A percentile compares a stretch with the other conserved stretches of the same genome.
Evolutionary conservation across 1,140 invertebrate genomes (phyloP).

Genomic region (Platorchestia sp.): DNA sequence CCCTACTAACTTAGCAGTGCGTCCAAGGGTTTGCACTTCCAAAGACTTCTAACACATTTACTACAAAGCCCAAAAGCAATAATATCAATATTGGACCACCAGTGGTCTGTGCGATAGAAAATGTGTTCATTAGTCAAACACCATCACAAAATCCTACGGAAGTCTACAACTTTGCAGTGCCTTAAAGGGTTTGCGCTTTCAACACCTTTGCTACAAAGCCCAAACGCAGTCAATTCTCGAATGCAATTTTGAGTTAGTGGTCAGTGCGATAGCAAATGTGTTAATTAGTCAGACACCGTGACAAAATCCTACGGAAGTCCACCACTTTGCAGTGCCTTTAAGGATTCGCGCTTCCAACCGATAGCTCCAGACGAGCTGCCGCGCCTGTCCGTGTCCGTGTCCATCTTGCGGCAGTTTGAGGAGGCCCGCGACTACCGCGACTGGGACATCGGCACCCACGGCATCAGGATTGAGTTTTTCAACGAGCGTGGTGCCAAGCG

Average conservation of each 20-base stretch:
- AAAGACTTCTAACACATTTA: too few relatives aligned
- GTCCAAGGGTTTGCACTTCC: too few relatives aligned
- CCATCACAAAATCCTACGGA: too few relatives aligned
- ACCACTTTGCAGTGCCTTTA: slow-evolving; percentile 84
- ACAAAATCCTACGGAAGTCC: too few relatives aligned
- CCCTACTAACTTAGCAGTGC: too few relatives aligned
- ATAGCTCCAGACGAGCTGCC: slow-evolving; percentile 94
- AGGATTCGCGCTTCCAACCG: slow-evolving; percentile 96
- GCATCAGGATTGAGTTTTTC: slow-evolving; percentile 97
- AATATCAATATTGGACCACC: background rate
- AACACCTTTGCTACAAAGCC: too few relatives aligned
- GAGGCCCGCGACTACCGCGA: slow-evolving; percentile 95
- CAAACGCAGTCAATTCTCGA: background rate
- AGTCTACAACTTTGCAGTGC: too few relatives aligned
- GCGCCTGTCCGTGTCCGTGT: slow-evolving; percentile 93
- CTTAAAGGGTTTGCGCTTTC: too few relatives aligned
- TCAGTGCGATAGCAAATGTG: too few relatives aligned
- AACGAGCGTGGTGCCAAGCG: slow-evolving; percentile 95
- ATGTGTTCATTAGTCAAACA: too few relatives aligned
- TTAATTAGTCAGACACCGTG: too few relatives aligned
- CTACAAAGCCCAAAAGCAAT: background rate
- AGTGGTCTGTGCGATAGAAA: too few relatives aligned
- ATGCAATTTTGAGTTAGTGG: background rate
- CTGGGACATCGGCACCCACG: slow-evolving; percentile 97
- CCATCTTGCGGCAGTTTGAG: slow-evolving; percentile 95